A percentile compares a stretch with the other conserved stretches of the same genome.
Conservation (phyloP, 1,140 invertebrate genomes). For the Pogonomyrmex barbatus region DNA sequence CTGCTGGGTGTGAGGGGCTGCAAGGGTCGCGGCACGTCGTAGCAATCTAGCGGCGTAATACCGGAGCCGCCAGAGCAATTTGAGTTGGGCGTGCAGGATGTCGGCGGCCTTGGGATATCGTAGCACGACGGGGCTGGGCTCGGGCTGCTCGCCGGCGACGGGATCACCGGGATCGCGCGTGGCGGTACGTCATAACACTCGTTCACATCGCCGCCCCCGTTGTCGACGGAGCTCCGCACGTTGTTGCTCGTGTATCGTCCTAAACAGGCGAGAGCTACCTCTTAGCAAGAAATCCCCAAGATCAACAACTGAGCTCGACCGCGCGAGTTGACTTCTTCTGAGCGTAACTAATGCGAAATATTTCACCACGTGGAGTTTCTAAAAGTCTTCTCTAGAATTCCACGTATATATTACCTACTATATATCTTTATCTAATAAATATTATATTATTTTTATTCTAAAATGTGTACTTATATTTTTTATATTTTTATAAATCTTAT, state of each 20-base stretch:
- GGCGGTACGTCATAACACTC: slow-evolving; percentile 89
- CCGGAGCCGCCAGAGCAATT: slow-evolving; percentile 82
- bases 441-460: no score
- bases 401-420: no score
- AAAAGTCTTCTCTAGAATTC: neutral
- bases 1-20: slow-evolving; percentile 88
- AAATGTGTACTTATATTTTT: no score
- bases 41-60: slow-evolving; percentile 84
- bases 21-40: slow-evolving; percentile 86
- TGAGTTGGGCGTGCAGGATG: slow-evolving; percentile 83
- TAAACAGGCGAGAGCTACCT: slow-evolving; percentile 33
- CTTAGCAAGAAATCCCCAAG: neutral
- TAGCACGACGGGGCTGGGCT: slow-evolving; percentile 85
- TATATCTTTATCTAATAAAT: no score
- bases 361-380: neutral
- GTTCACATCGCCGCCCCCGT: slow-evolving; percentile 77
- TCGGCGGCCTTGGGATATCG: slow-evolving; percentile 85
- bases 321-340: neutral
- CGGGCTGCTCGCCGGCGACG: slow-evolving; percentile 82
- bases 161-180: slow-evolving; percentile 87
- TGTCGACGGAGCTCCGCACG: slow-evolving; percentile 80
- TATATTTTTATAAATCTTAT: no score
- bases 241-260: slow-evolving; percentile 79
- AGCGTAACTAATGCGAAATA: neutral
- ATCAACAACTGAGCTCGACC: neutral